phyloP scores from a whole-genome alignment of 2,888 invertebrate species.

The Agriopis aurantiaria region DNA sequence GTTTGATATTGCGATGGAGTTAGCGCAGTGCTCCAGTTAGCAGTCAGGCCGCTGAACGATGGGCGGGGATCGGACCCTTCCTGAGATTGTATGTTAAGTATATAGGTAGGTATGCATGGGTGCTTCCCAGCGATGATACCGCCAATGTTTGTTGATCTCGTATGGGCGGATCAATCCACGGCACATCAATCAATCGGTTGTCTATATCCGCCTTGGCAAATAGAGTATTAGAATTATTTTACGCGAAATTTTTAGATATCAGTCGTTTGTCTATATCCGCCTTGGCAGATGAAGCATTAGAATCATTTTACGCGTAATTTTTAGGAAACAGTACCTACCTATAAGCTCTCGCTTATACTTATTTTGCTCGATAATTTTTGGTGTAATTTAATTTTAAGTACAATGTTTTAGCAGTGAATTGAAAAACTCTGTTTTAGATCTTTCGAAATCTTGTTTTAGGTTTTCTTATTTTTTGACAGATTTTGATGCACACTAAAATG shows the following conservation, averaged over 20 bases:
- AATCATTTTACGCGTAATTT: slow-evolving; percentile 21
- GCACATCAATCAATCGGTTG: neutral
- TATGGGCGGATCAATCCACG: slow-evolving; percentile 7
- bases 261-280: slow-evolving; percentile 1
- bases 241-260: slow-evolving; percentile 16
- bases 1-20: neutral
- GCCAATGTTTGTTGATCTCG: slow-evolving; percentile 39
- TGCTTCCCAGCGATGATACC: slow-evolving; percentile 29
- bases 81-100: neutral
- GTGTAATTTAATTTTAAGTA: neutral
- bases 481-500: neutral
- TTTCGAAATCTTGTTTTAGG: no score
- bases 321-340: neutral
- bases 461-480: neutral
- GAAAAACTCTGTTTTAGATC: neutral
- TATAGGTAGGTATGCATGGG: neutral
- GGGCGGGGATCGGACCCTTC: slow-evolving; percentile 15
- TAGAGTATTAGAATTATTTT: neutral
- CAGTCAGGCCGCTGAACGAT: neutral
- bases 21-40: neutral
- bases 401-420: neutral
- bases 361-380: neutral
- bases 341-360: neutral
- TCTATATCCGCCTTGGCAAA: slow-evolving; percentile 2
- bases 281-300: neutral